Percentiles rank a stretch among this genome's conserved stretches.
phyloP scores from a whole-genome alignment of 2,797 vertebrate genomes.

The Lithobates pipiens region DNA sequence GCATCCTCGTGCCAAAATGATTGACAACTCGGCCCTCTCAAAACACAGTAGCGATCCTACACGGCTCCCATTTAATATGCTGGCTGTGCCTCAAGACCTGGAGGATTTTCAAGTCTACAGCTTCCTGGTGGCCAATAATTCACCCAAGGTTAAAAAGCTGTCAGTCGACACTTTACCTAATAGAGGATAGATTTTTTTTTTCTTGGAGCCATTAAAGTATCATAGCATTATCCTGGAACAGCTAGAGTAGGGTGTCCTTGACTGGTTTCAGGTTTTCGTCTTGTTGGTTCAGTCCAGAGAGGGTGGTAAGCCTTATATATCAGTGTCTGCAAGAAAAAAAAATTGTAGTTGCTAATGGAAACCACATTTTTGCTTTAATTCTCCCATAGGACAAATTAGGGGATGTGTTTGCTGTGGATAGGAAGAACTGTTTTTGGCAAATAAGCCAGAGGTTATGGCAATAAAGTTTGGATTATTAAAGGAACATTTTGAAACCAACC shows the following conservation, averaged over 20 bases:
- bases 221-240: neutral
- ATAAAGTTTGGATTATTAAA: no score
- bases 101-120: slow-evolving; percentile 5
- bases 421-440: no score
- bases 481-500: no score
- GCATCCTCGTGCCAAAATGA: neutral
- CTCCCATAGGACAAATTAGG: no score
- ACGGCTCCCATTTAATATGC: neutral
- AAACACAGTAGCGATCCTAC: neutral
- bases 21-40: neutral
- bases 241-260: slow-evolving; percentile 6
- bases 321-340: neutral
- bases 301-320: neutral
- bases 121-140: slow-evolving; percentile 6
- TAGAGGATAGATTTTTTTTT: neutral
- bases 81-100: neutral
- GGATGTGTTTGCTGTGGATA: no score
- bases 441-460: no score
- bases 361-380: neutral
- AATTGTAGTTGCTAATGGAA: neutral
- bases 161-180: slow-evolving; percentile 10
- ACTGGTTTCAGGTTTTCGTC: neutral
- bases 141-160: slow-evolving; percentile 7
- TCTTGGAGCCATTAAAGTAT: neutral
- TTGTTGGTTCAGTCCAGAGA: neutral